phyloP scores from a whole-genome alignment of 2,113 vertebrate species.

The Oryzias woworae region DNA sequence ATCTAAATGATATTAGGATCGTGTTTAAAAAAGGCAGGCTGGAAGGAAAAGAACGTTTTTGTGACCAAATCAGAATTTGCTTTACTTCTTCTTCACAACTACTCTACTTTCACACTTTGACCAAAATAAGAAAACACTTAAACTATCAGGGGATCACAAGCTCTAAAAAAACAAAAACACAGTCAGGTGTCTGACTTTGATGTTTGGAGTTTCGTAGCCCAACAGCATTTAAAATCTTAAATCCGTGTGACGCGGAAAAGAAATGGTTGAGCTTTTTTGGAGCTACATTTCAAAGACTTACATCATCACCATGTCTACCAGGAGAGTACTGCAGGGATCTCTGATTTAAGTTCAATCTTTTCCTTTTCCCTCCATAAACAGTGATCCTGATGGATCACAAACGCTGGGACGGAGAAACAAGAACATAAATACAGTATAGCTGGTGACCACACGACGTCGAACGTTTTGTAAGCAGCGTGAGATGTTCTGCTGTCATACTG shows the following conservation, averaged over 20 bases:
- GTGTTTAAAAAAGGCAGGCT: background rate
- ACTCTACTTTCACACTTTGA: background rate
- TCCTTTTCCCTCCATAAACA: background rate
- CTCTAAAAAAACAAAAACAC: slow-evolving; percentile 51
- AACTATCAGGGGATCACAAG: slow-evolving; percentile 49
- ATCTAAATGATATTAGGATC: background rate
- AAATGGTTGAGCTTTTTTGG: slow-evolving; percentile 37
- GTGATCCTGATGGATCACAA: slow-evolving; percentile 37
- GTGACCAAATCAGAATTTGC: background rate
- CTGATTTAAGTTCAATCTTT: slow-evolving; percentile 41
- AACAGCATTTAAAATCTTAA: slow-evolving; percentile 31
- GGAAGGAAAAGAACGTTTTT: background rate
- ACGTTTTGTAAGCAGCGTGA: slow-evolving; percentile 27
- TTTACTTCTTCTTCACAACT: too few species aligned
- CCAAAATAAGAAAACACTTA: background rate
- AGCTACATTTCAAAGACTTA: slow-evolving; percentile 65
- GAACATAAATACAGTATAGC: background rate
- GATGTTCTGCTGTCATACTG: slow-evolving; percentile 37
- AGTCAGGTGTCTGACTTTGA: slow-evolving; percentile 55
- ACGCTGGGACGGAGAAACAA: slow-evolving; percentile 12
- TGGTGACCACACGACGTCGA: too few species aligned
- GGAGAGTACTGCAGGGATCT: slow-evolving; percentile 42
- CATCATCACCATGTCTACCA: slow-evolving; percentile 56
- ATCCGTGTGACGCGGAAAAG: slow-evolving; percentile 30
- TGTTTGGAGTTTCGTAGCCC: slow-evolving; percentile 45